phyloP scores from a whole-genome alignment of 2,888 invertebrate genomes.

The Thera britannica region DNA sequence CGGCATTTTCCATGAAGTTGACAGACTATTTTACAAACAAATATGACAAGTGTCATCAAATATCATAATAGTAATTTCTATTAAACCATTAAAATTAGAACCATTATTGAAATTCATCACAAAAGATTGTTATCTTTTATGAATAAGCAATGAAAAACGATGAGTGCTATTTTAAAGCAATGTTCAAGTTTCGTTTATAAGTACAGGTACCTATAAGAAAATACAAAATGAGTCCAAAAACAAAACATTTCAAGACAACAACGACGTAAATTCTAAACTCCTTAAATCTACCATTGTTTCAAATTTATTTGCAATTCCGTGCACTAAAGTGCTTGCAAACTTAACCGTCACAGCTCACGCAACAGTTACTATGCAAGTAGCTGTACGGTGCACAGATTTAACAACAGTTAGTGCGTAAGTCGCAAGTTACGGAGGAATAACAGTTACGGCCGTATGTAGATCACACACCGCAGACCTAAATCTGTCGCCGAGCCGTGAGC shows the following conservation, averaged over 20 bases:
- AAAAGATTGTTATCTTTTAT: no score
- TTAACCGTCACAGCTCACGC: background rate
- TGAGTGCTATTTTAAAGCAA: no score
- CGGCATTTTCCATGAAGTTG: no score
- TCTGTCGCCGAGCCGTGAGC: constrained; percentile 19
- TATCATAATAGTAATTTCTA: no score
- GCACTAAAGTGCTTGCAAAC: constrained; percentile 6
- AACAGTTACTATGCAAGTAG: background rate
- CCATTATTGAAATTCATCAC: no score
- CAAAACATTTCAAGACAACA: constrained; percentile 1
- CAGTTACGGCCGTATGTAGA: constrained; percentile 29
- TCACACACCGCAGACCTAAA: constrained; percentile 30
- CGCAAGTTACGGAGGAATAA: constrained; percentile 13
- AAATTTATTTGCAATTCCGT: constrained; percentile 12
- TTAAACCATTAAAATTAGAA: no score
- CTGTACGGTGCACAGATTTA: background rate
- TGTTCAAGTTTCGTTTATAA: no score
- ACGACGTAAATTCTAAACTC: background rate
- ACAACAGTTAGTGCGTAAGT: constrained; percentile 1
- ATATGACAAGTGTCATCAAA: no score
- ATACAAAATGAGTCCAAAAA: background rate
- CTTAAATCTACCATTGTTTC: constrained; percentile 1
- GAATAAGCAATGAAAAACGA: no score
- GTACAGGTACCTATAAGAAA: no score
- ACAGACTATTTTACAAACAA: no score